Evolutionary conservation across 92 coral and sea anemone genomes (phyloP).

Genomic region (Bergia sp.): DNA sequence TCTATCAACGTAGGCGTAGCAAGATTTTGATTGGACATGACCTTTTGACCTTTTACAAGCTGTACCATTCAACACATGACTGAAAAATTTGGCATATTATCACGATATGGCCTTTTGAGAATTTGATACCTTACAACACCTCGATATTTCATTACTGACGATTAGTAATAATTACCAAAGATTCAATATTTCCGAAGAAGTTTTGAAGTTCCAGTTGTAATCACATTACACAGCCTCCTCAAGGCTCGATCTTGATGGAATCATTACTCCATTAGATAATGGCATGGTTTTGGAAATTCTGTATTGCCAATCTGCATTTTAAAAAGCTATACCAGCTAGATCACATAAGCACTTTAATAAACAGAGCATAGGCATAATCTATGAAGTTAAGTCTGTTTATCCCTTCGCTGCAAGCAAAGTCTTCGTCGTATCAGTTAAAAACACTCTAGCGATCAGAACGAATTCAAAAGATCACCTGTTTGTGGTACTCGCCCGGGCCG

Average conservation of each 20-base stretch:
- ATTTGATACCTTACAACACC: not conserved
- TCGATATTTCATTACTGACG: not conserved
- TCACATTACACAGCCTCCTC: too few species aligned
- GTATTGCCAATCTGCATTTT: too few species aligned
- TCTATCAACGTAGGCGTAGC: not conserved
- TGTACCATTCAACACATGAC: not conserved
- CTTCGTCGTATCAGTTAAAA: not conserved
- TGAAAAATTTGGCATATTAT: slow-evolving; percentile 8
- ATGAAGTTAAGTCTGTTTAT: not conserved
- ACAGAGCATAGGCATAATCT: not conserved
- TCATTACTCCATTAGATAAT: too few species aligned
- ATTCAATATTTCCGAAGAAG: not conserved
- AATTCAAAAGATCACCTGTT: too few species aligned
- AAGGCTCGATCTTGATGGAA: too few species aligned
- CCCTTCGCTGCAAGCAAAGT: not conserved
- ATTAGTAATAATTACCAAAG: not conserved
- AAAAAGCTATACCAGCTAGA: not conserved
- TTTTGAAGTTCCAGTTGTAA: too few species aligned
- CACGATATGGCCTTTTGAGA: not conserved
- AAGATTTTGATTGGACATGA: not conserved
- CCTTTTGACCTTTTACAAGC: slow-evolving; percentile 34
- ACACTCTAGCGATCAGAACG: not conserved
- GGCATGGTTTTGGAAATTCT: too few species aligned
- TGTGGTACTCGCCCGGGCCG: not conserved
- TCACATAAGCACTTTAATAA: not conserved